Evolutionary conservation across 1,140 invertebrate genomes (phyloP).

Genomic region (Palaemon carinicauda): DNA sequence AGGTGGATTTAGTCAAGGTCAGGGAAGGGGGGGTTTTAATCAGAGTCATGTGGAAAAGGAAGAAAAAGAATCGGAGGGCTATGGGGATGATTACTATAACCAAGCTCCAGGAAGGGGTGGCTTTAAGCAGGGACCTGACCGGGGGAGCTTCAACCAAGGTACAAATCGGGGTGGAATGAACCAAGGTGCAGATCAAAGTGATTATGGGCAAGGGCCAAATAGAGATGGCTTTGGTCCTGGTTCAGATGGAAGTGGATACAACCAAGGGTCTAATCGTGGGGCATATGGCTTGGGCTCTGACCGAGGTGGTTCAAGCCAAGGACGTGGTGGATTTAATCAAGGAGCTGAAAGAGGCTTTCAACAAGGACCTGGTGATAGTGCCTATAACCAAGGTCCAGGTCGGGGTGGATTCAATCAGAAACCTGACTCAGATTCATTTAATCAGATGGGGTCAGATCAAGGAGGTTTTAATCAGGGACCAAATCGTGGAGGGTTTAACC

Average conservation of each 20-base stretch:
- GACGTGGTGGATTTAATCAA: background rate
- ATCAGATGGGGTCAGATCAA: background rate
- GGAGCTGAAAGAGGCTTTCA: background rate
- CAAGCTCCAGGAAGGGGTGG: background rate
- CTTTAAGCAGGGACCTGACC: background rate
- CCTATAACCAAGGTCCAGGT: background rate
- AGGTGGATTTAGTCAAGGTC: constrained; percentile 10
- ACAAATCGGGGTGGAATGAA: no score
- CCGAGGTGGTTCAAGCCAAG: background rate
- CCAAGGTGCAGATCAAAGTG: background rate
- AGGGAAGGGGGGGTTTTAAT: constrained; percentile 5
- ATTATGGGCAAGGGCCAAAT: background rate
- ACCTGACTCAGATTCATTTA: background rate
- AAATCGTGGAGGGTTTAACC: background rate
- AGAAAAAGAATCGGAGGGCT: no score
- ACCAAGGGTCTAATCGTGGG: background rate
- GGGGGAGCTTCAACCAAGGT: background rate
- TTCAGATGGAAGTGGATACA: background rate
- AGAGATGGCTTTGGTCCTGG: background rate
- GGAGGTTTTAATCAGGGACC: background rate
- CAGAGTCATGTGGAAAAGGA: background rate
- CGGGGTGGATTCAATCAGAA: background rate
- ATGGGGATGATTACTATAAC: background rate
- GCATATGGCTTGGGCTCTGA: background rate
- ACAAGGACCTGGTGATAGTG: background rate